These are phyloP conservation scores for Gari tellinella DNA, from an alignment of 2,888 invertebrate species.

Conservation along the genomic window DNA sequence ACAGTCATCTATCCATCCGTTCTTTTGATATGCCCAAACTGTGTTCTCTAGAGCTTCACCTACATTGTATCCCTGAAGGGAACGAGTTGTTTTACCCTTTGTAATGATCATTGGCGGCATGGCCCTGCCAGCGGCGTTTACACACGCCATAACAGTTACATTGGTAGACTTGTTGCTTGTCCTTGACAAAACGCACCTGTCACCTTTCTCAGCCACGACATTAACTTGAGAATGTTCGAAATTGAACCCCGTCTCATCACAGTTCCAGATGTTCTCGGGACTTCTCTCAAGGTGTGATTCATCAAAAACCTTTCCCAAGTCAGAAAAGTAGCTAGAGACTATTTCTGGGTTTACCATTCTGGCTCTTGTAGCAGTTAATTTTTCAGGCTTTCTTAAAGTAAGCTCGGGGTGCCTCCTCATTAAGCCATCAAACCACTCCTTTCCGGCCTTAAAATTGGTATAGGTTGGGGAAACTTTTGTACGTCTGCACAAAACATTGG, in stretches of 20 bases:
- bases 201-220: conserved; percentile 19
- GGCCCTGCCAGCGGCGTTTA: conserved; percentile 45
- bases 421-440: conserved; percentile 46
- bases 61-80: conserved; percentile 47
- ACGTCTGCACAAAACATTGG: conserved; percentile 10
- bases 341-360: conserved; percentile 28
- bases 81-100: conserved; percentile 53
- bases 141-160: conserved; percentile 43
- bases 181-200: conserved; percentile 1
- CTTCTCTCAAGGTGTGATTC: conserved; percentile 7
- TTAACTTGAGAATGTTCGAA: conserved; percentile 19
- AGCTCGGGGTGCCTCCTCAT: conserved; percentile 29
- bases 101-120: conserved; percentile 60
- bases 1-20: conserved; percentile 63
- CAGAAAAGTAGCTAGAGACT: conserved; percentile 16
- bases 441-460: conserved; percentile 29
- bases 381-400: conserved; percentile 37
- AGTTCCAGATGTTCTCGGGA: conserved; percentile 15
- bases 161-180: conserved; percentile 9
- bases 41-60: conserved; percentile 45
- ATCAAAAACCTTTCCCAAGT: conserved; percentile 16
- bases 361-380: conserved; percentile 26
- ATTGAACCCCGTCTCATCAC: conserved; percentile 25
- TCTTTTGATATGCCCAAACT: conserved; percentile 58
- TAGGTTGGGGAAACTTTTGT: conserved; percentile 13